Evolutionary conservation across 2,888 invertebrate species (phyloP).

Genomic region (Plebejus argus): DNA sequence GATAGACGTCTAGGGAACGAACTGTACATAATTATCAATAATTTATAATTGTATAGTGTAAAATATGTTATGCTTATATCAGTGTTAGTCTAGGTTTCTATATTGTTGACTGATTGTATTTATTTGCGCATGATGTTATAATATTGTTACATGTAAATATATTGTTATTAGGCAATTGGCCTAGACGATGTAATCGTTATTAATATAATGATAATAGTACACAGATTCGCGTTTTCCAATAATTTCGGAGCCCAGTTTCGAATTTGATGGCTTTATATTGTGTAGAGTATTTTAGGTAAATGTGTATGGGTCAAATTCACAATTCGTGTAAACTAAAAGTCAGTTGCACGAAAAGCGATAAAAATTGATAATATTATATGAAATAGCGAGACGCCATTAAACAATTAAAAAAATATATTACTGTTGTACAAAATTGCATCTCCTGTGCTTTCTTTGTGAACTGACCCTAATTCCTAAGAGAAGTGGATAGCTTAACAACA

Average conservation of each 20-base stretch:
- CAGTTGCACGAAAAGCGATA: too few relatives aligned
- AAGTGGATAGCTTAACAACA: too few relatives aligned
- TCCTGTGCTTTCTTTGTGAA: too few relatives aligned
- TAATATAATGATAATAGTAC: neutral
- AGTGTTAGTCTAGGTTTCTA: neutral
- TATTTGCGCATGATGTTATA: neutral
- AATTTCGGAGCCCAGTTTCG: conserved; percentile 71
- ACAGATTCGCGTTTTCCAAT: conserved; percentile 53
- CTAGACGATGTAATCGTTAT: neutral
- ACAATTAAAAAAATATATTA: too few relatives aligned
- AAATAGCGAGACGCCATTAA: too few relatives aligned
- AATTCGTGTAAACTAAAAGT: too few relatives aligned
- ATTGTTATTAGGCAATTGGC: neutral
- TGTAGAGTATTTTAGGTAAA: conserved; percentile 17
- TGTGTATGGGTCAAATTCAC: neutral
- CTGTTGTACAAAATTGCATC: too few relatives aligned
- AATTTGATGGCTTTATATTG: conserved; percentile 48
- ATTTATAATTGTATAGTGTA: neutral
- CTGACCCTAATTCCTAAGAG: too few relatives aligned
- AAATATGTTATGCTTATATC: neutral
- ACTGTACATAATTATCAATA: neutral
- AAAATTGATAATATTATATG: too few relatives aligned
- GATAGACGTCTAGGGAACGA: neutral
- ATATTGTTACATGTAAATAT: neutral
- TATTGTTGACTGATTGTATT: neutral